phyloP scores from a whole-genome alignment of 1,140 invertebrate genomes.

The Zaprionus africanus region DNA sequence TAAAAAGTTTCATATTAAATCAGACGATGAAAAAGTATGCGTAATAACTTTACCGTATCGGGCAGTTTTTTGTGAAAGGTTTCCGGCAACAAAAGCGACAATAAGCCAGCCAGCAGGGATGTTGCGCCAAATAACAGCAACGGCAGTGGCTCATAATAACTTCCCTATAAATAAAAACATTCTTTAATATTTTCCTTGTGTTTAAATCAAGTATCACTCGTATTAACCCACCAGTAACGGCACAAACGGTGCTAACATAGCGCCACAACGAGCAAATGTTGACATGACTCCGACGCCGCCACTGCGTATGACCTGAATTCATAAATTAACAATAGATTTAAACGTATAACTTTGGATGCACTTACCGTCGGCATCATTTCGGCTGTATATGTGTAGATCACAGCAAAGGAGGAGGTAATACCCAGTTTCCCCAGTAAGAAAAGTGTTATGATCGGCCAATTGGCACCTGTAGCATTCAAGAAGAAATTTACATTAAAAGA shows the following conservation, averaged over 20 bases:
- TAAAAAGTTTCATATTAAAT: background rate
- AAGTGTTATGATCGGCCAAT: conserved; percentile 85
- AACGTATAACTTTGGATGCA: background rate
- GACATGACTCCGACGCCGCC: conserved; percentile 87
- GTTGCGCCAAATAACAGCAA: conserved; percentile 86
- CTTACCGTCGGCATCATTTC: conserved; percentile 88
- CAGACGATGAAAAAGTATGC: background rate
- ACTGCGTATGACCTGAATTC: conserved; percentile 84
- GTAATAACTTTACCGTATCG: conserved; percentile 83
- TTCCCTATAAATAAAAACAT: conserved; percentile 71
- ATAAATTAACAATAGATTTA: background rate
- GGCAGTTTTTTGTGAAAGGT: conserved; percentile 87
- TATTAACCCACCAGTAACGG: conserved; percentile 85
- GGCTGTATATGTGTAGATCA: conserved; percentile 87
- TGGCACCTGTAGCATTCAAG: conserved; percentile 70
- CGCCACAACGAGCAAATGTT: conserved; percentile 87
- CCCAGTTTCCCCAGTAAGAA: conserved; percentile 88
- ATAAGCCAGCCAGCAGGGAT: conserved; percentile 85
- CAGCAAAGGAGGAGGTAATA: conserved; percentile 87
- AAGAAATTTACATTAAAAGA: background rate
- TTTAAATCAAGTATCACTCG: background rate
- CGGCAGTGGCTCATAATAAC: conserved; percentile 85
- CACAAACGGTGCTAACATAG: conserved; percentile 87
- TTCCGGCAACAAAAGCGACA: conserved; percentile 86
- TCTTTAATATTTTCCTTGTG: background rate